A percentile compares a stretch with the other conserved stretches of the same genome.
These are phyloP conservation scores for Pygoscelis adeliae DNA, from an alignment of 2,113 vertebrate genomes.

Conservation along the genomic window DNA sequence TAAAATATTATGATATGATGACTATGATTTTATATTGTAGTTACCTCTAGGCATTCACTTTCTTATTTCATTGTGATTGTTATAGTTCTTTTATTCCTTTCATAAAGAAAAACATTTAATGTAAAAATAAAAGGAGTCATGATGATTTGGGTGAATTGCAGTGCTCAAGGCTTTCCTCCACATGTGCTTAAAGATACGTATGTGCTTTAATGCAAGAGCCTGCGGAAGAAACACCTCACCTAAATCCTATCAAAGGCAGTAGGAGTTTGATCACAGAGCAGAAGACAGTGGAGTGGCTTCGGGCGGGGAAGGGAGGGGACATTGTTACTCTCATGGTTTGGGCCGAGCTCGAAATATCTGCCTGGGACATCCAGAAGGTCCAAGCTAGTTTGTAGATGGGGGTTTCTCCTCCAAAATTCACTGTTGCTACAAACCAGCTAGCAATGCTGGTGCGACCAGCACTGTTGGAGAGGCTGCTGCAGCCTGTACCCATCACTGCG, in stretches of 20 bases:
- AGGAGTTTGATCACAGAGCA: background rate
- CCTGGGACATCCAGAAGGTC: background rate
- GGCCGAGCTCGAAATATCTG: background rate
- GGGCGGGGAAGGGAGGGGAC: background rate
- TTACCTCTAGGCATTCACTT: constrained; percentile 44
- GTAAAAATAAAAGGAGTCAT: constrained; percentile 35
- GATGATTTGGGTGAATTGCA: constrained; percentile 16
- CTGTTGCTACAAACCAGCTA: background rate
- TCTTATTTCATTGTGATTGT: constrained; percentile 34
- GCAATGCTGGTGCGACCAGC: background rate
- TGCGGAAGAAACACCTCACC: background rate
- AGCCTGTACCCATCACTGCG: background rate
- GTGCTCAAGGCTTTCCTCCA: constrained; percentile 1
- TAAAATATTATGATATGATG: constrained; percentile 50
- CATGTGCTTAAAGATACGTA: background rate
- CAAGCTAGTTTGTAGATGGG: background rate
- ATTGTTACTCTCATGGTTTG: rapidly evolving
- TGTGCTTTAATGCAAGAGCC: background rate
- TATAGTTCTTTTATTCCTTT: constrained; percentile 34
- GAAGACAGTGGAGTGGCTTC: background rate
- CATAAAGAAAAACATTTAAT: constrained; percentile 45
- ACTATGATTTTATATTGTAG: constrained; percentile 34
- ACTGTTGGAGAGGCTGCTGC: background rate
- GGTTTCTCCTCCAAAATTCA: background rate
- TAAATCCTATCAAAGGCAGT: background rate